These are phyloP conservation scores for Silurus lanzhouensis DNA, from an alignment of 2,797 vertebrate genomes.

Conservation along the genomic window DNA sequence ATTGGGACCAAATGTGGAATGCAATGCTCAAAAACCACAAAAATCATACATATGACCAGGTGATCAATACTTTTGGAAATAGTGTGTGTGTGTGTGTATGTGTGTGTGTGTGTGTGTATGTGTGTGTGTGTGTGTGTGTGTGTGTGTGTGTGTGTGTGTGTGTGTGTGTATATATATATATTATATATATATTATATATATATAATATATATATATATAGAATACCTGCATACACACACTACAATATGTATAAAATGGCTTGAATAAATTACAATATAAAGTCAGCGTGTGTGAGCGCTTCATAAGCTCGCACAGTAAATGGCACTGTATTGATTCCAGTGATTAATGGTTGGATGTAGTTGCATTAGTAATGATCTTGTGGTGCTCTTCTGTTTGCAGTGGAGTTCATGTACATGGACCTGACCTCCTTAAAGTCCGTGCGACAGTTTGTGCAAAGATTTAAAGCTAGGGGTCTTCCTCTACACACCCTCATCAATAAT, in stretches of 20 bases:
- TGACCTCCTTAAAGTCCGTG: slow-evolving; percentile 87
- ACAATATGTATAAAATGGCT: neutral
- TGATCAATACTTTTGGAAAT: no score
- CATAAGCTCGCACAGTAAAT: slow-evolving; percentile 36
- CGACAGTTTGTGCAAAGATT: slow-evolving; percentile 79
- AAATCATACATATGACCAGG: no score
- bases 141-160: no score
- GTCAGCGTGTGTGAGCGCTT: slow-evolving; percentile 17
- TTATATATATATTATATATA: no score
- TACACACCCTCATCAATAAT: slow-evolving; percentile 90
- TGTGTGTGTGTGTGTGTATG: no score
- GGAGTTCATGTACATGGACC: slow-evolving; percentile 84
- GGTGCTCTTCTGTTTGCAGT: slow-evolving; percentile 69
- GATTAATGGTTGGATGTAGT: slow-evolving; percentile 16
- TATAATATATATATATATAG: no score
- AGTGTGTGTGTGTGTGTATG: no score
- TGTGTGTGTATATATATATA: no score
- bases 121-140: no score
- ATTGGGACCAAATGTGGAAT: no score
- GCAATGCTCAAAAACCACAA: no score
- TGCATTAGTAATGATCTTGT: slow-evolving; percentile 29
- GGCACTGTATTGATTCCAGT: slow-evolving; percentile 40
- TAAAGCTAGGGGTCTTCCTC: slow-evolving; percentile 74
- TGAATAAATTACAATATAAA: neutral
- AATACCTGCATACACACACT: no score